Evolutionary conservation across 2,113 vertebrate species (phyloP), one percentile per base, ranked within the genome.

Genomic region (Cheilinus undulatus): DNA sequence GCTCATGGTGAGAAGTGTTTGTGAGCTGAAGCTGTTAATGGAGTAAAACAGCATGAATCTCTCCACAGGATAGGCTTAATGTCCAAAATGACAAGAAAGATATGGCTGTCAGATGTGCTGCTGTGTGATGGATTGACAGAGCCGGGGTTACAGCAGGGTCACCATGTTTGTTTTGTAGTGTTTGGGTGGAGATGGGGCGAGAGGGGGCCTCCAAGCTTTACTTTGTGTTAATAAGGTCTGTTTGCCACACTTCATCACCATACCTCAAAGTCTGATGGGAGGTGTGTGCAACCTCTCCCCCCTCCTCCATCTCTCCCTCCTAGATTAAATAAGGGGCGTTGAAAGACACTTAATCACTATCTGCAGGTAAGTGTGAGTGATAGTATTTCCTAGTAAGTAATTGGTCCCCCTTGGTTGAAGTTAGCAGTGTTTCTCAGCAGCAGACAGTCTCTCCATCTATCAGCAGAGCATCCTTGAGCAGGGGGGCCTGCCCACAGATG

Each of bases 181-280:
- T 87, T 90, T 82, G 82, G 85, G 64, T 85, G 75, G 77, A 88
- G 81, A 77, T 78, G 60, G 70, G 59, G 63, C 34, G 4, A 85
- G 54, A 20, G 67, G 69, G 73, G 42, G 73, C 80, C 74, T 68
- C 69, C 24, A 40, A 85, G 78, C 74, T 85, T 84, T 71, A 59
- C 56, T 60, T 59, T 64, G 68, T 73, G 85, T 91, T 92, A 90
- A 90, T 88, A 87, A 83, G 85, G 48, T 84, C 84, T 86, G 84
- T 88, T 91, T 88, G 78, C 85, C 65, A 56, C 85, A 86, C 84
- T 90, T 90, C 88, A 90, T 90, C 89, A 92, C 81, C 80, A 73
- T 76, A 78, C 77, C 83, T 86, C 74, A 84, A 83, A 75, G 78
- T 84, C 71, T 84, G 76, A 54, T 68, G 69, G 61, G 59, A 51